Evolutionary conservation across 2,797 vertebrate genomes (phyloP).

Genomic region (Pteropus rufus): DNA sequence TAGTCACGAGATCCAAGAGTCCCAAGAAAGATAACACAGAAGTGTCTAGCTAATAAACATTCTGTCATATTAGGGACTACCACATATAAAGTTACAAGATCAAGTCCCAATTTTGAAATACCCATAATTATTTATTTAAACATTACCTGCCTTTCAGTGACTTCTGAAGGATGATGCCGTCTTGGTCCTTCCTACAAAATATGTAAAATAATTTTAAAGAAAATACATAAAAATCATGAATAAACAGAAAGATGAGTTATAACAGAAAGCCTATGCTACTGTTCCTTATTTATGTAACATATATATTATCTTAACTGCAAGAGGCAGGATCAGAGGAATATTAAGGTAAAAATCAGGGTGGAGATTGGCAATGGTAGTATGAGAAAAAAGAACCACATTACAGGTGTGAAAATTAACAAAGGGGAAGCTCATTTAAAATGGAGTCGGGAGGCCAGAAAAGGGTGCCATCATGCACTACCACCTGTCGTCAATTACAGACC

Average conservation of each 20-base stretch:
- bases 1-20: not conserved
- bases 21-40: not conserved
- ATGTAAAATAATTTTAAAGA: not conserved
- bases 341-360: not conserved
- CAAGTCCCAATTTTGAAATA: not conserved
- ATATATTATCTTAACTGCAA: not conserved
- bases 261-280: not conserved
- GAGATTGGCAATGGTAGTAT: not conserved
- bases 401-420: not conserved
- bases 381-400: not conserved
- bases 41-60: not conserved
- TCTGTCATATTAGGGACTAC: not conserved
- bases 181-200: conserved; percentile 46
- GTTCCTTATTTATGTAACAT: not conserved
- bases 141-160: conserved; percentile 51
- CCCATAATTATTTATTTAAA: not conserved
- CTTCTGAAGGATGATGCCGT: not conserved
- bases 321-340: not conserved
- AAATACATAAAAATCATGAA: not conserved
- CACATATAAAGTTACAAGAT: not conserved
- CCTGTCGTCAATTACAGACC: not conserved
- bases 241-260: not conserved
- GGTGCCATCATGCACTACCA: no score
- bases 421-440: not conserved
- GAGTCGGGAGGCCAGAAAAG: not conserved